Base-by-base conservation (phyloP, 2,113 vertebrate genomes). In the Chrysochloris asiatica region DNA sequence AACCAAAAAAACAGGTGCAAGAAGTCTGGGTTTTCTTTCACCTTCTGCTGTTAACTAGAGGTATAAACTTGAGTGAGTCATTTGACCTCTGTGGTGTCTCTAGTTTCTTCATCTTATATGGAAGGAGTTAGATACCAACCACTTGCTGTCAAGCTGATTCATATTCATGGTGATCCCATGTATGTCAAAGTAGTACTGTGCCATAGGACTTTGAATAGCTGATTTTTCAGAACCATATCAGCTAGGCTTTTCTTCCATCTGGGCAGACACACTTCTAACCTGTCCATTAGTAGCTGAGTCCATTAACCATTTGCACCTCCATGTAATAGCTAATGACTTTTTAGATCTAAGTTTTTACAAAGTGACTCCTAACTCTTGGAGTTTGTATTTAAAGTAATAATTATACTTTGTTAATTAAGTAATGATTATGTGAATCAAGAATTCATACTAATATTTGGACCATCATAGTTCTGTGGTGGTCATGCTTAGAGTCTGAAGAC, bases 331-430 rank as follows among this genome's bases (percentile, higher is more conserved):
- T 63, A 12, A 33, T 33, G 10, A 30, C 30, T 12, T 65, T n/a
- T 28, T 30, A 61, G 59, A 61, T 26, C 41, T 73, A 86, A 79
- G 9, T 81, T 54, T 83, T 92, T 33, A n/a, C n/a, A 36, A 79
- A 79, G 47, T 86, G 50, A 45, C 47, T 72, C 33, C n/a, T 81
- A 90, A 59, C 67, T 90, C 73, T 54, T 87, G 48, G 43, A 83
- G 52, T 86, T 78, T 61, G 43, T 81, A 77, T 94, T 84, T 88
- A 61, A 76, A 89, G 79, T 77, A 76, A 0, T 67, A 50, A 81
- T 85, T 36, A n/a, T n/a, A n/a, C n/a, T n/a, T 36, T 67, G n/a
- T 67, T 67, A 16, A 17, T 17, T 33, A 33, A 36, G 63, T 41
- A 75, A 0, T 67, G 36, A 81, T 84, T 85, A 38, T 88, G 50